Base-by-base conservation (phyloP, 2,113 vertebrate species). In the Rhizomys pruinosus region DNA sequence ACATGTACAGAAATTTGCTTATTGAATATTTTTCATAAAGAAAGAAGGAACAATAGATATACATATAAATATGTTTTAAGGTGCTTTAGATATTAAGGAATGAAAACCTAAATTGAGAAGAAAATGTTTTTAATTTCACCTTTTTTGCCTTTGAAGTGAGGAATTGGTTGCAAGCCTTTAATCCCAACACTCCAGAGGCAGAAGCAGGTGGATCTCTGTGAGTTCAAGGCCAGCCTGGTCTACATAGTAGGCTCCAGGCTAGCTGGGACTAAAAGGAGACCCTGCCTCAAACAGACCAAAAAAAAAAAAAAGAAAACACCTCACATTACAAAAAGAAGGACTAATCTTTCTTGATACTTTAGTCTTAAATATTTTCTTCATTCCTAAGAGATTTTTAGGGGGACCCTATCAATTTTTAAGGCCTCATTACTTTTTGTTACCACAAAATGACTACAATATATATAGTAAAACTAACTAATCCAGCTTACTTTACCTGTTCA, bases 401-500 rank as follows among this genome's bases (percentile, higher is more conserved):
- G 29, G 42, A 27, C 77, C 84, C 79, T 34, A 1, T 17, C 15
- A 66, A 61, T 27, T 86, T 90, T 84, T 95, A 87, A 47, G 78
- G 39, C 34, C 57, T 89, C 15, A 9, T 92, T 94, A 84, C 82
- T 95, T 88, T 55, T 94, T 77, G 63, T 87, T 29, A 59, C 37
- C 39, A 37, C 2, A 92, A 57, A 23, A 81, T 44, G 84, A 74
- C 15, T 91, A 44, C 22, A 91, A 47, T 19, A 44, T 7, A 22
- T n/a, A 7, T 44, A 89, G 37, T 74, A 93, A 94, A 97, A 93
- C 90, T 72, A 88, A 84, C 76, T 94, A 84, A 94, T 90, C 89
- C 34, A 79, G 77, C 76, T 44, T 66, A 91, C 47, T 87, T 87
- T 86, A 90, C 64, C 88, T 84, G 87, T 93, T 93, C 91, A 90